Evolutionary conservation across 1,140 invertebrate genomes (phyloP).

Genomic region (Zaprionus tsacasi): DNA sequence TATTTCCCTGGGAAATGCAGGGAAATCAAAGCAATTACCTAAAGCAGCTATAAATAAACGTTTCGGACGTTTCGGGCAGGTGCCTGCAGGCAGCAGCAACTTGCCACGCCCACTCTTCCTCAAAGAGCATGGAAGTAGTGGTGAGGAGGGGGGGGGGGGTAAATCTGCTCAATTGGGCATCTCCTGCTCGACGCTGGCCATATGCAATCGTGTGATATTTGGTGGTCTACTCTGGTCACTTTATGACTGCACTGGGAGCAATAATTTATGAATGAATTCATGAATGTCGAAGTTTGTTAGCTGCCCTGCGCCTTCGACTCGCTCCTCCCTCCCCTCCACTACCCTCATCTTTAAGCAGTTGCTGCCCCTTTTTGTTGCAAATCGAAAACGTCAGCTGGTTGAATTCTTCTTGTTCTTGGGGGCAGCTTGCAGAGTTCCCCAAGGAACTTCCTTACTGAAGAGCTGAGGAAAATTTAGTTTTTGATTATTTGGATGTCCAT

Average conservation of each 20-base stretch:
- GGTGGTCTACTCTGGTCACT: slow-evolving; percentile 68
- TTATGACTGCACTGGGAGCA: slow-evolving; percentile 77
- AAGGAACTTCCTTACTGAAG: slow-evolving; percentile 46
- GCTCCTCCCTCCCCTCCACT: not conserved
- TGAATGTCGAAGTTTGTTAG: slow-evolving; percentile 69
- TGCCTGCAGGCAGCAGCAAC: not conserved
- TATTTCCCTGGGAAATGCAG: slow-evolving; percentile 12
- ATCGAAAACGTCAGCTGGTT: slow-evolving; percentile 67
- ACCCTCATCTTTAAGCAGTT: not conserved
- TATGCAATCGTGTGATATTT: slow-evolving; percentile 78
- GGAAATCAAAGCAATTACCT: slow-evolving; percentile 53
- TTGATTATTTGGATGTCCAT: slow-evolving; percentile 81
- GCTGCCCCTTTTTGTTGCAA: slow-evolving; percentile 11
- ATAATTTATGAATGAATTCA: slow-evolving; percentile 83
- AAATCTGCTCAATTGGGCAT: not conserved
- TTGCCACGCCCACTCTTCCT: slow-evolving; percentile 7
- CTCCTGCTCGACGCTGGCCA: slow-evolving; percentile 37
- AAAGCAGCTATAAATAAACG: slow-evolving; percentile 49
- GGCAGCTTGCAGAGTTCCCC: slow-evolving; percentile 20
- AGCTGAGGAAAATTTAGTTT: slow-evolving; percentile 69
- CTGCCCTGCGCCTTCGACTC: slow-evolving; percentile 20
- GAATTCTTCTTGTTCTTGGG: slow-evolving; percentile 11
- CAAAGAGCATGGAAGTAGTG: too few relatives aligned
- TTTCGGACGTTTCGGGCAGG: not conserved
- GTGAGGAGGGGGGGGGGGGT: not conserved